Base-by-base conservation (phyloP, 2,888 invertebrate species). In the Strigamia maritima region DNA sequence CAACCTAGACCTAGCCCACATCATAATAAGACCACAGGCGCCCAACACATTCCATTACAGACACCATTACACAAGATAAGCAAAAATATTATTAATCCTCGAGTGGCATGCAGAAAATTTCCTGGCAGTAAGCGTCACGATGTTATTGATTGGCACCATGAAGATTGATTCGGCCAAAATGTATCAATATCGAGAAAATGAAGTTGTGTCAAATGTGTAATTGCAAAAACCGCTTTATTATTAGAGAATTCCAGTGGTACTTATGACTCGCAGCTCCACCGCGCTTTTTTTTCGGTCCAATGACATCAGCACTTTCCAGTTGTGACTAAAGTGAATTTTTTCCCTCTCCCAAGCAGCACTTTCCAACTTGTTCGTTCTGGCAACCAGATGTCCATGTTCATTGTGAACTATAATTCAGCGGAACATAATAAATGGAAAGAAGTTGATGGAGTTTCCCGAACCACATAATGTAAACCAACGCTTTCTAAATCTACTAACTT, bases 301-400 rank as follows among this genome's bases (percentile, higher is more conserved):
- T 70, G 70, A 70, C 70, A 70, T 70, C 70, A 70, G 70, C 70
- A 70, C 70, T 70, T 70, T 70, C 28, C 70, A 70, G 70, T 70
- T 28, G 70, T 70, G 70, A 70, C 70, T 70, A 26, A 28, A 70
- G 70, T 70, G 26, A n/a, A n/a, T 70, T 70, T 70, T 60, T 70
- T 26, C 24, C 28, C 28, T 26, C 24, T 65, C 24, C 22, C 22
- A 22, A 2, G 19, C 22, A 65, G 60, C 16, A 70, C 70, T 70
- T 28, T 70, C 26, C 70, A 70, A 70, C 26, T 54, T 70, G 70
- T 70, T 70, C 70, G 24, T 70, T 70, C 70, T 70, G 26, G 26
- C 70, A 70, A 28, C 28, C 26, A 70, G 70, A 28, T 26, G 26
- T 70, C 70, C 16, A 12, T 70, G 70, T 70, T 26, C 70, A 70